Conservation (phyloP, 1,140 invertebrate species). For the Episyrphus balteatus region DNA sequence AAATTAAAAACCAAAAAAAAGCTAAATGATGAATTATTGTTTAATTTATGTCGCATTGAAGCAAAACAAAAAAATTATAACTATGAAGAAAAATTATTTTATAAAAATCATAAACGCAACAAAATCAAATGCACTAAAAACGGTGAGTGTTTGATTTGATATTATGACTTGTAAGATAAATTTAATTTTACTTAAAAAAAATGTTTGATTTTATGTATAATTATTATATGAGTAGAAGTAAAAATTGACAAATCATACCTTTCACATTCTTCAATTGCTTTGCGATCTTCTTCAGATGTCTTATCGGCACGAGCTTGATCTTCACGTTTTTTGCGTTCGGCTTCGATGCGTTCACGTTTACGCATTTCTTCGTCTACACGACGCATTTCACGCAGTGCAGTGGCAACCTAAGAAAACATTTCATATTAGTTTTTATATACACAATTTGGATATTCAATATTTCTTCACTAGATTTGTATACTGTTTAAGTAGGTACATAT, state of each 20-base stretch:
- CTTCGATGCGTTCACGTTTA: slow-evolving; percentile 50
- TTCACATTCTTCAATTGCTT: slow-evolving; percentile 41
- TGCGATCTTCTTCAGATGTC: slow-evolving; percentile 32
- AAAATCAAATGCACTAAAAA: too few species aligned
- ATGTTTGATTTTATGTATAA: too few species aligned
- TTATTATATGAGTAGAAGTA: too few species aligned
- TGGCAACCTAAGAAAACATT: slow-evolving; percentile 45
- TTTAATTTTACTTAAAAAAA: too few species aligned
- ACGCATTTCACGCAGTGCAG: slow-evolving; percentile 76
- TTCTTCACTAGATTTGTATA: too few species aligned
- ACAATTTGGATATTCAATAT: too few species aligned
- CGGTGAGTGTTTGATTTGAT: too few species aligned
- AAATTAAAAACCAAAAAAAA: neutral
- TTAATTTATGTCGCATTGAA: too few species aligned
- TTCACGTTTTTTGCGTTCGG: slow-evolving; percentile 27
- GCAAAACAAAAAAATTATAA: neutral
- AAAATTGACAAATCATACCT: slow-evolving; percentile 39
- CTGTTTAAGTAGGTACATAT: too few species aligned
- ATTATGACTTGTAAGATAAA: too few species aligned
- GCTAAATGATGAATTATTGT: too few species aligned
- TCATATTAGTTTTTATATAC: neutral
- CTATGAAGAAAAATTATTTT: neutral
- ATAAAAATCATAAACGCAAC: too few species aligned
- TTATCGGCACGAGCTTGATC: slow-evolving; percentile 20
- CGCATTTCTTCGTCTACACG: slow-evolving; percentile 86